Percentiles rank a stretch among this genome's conserved stretches.
phyloP scores from a whole-genome alignment of 53 echinoderm and acorn worm genomes.

The Echinometra lucunter region DNA sequence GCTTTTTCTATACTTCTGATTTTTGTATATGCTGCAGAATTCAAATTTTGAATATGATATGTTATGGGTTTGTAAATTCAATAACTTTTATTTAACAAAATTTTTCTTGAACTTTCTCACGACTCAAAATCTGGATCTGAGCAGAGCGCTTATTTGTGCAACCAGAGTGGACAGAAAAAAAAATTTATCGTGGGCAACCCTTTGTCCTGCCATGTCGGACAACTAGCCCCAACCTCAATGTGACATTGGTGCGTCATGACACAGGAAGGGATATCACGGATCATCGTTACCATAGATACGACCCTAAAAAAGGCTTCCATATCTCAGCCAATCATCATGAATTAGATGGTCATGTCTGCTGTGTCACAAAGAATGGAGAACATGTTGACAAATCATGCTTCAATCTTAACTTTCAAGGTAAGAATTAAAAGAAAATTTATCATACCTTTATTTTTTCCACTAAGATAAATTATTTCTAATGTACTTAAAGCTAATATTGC shows the following conservation, averaged over 20 bases:
- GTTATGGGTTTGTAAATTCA: background rate
- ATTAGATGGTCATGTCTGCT: slow-evolving; percentile 76
- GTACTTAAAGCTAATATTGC: background rate
- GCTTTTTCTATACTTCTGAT: too few relatives aligned
- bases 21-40: background rate
- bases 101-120: background rate
- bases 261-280: background rate
- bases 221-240: slow-evolving; percentile 65
- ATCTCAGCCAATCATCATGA: slow-evolving; percentile 78
- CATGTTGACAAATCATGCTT: slow-evolving; percentile 36
- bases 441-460: background rate
- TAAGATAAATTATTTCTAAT: background rate
- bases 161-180: slow-evolving; percentile 38
- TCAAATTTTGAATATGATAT: background rate
- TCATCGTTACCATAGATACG: slow-evolving; percentile 49
- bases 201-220: slow-evolving; percentile 62
- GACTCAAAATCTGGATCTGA: too few relatives aligned
- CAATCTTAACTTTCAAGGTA: slow-evolving; percentile 60
- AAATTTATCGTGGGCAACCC: slow-evolving; percentile 61
- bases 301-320: slow-evolving; percentile 75
- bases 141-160: slow-evolving; percentile 66
- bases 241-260: slow-evolving; percentile 49
- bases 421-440: background rate
- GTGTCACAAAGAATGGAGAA: slow-evolving; percentile 64
- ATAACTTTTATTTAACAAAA: background rate